Conservation (phyloP, 2,797 vertebrate species). For the Gastrophryne carolinensis region DNA sequence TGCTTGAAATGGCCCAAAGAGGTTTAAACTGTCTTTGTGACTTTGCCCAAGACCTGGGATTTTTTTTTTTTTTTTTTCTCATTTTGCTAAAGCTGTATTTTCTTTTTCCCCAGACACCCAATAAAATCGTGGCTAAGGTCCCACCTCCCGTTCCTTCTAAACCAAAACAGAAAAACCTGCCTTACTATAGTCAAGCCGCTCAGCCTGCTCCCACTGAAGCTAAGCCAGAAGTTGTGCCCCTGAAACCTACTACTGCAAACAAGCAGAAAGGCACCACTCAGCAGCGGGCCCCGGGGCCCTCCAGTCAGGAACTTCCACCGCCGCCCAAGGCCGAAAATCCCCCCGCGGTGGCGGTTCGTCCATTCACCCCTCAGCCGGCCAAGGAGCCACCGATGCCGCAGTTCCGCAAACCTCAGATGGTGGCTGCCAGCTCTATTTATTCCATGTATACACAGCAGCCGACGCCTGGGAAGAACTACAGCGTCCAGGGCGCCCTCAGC, state of each 20-base stretch:
- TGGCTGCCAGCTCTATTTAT: conserved; percentile 91
- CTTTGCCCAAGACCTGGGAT: too few species aligned
- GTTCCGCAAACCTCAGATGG: conserved; percentile 83
- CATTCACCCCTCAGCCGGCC: conserved; percentile 89
- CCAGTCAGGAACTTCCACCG: conserved; percentile 74
- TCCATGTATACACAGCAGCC: conserved; percentile 92
- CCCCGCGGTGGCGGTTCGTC: conserved; percentile 87
- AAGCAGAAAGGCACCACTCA: conserved; percentile 76
- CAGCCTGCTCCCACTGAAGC: conserved; percentile 64
- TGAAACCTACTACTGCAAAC: conserved; percentile 74
- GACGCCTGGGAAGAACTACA: conserved; percentile 77
- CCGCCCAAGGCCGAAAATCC: conserved; percentile 85
- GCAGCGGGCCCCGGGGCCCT: conserved; percentile 65
- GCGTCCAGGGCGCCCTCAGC: conserved; percentile 74
- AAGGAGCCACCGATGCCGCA: conserved; percentile 75
- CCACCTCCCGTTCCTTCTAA: conserved; percentile 94
- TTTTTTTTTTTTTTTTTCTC: too few species aligned
- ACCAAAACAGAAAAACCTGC: conserved; percentile 85
- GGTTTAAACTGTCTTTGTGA: too few species aligned
- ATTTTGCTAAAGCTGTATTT: background rate
- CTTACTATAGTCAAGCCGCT: conserved; percentile 70
- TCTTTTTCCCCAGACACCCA: conserved; percentile 69
- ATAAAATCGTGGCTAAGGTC: conserved; percentile 84
- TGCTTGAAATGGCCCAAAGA: too few species aligned
- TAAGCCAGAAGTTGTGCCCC: conserved; percentile 66